Evolutionary conservation across 2,113 vertebrate genomes (phyloP), one percentile per base, ranked within the genome.

Genomic region (Neotragus pygmaeus): DNA sequence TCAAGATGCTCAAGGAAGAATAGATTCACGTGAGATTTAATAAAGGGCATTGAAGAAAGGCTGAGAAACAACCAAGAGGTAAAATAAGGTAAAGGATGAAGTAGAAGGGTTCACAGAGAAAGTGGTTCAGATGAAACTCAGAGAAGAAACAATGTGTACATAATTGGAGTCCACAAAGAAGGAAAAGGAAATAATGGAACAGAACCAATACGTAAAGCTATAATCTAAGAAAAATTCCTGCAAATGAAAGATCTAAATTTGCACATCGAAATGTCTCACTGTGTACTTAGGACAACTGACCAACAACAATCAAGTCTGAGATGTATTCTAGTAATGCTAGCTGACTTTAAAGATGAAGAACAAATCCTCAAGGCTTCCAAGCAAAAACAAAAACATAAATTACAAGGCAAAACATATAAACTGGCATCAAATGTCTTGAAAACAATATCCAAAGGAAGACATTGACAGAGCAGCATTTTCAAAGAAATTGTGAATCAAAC

Each of bases 101-200:
- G 55, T 23, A 47, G 36, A 49, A 51, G 14, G 15, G 49, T 25
- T 49, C 33, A 13, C 49, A 81, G 39, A 62, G 39, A 60, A 23
- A n/a, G 19, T 15, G 17, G 16, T 5, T 49, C 66, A 36, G 30
- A 19, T 13, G 17, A 49, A 30, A 33, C 39, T 3, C 28, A 83
- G 23, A 51, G n/a, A 83, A 36, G 51, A 5, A 30, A 23, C 45
- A 70, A 13, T 27, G 1, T 0, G 4, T 1, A 1, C 6, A 1
- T 49, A 45, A 6, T 49, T 13, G 53, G 80, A 73, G 30, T 23
- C 55, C 4, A 2, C 0, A 11, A 70, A 49, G 64, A 7, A 91
- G 84, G 47, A 82, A 47, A 66, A 1, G 28, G 3, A 33, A 57
- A 17, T 11, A 36, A 10, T 5, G 7, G 17, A 33, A 7, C 5